Percentiles rank a stretch among this genome's conserved stretches.
Conservation (phyloP, 2,113 vertebrate genomes). For the Anoplopoma fimbria region DNA sequence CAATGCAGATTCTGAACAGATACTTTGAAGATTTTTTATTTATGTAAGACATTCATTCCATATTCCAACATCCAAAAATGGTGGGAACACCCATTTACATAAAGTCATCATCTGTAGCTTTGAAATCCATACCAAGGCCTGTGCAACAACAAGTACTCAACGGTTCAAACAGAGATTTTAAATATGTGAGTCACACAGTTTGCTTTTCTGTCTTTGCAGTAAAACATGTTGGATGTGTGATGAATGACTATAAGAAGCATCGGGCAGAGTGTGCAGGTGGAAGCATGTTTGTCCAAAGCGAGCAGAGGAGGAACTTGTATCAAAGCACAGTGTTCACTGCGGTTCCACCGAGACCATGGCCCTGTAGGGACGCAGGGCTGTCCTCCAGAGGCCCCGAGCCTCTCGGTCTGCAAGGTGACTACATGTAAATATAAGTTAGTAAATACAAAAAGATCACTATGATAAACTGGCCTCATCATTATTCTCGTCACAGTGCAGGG, state of each 20-base stretch:
- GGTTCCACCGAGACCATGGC: conserved; percentile 2
- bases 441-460: rapidly evolving
- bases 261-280: conserved; percentile 16
- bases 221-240: conserved; percentile 2
- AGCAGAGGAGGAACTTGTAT: conserved; percentile 12
- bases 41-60: neutral
- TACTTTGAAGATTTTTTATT: conserved; percentile 38
- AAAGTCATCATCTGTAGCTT: conserved; percentile 6
- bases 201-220: conserved; percentile 32
- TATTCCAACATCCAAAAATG: neutral
- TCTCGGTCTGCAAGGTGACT: conserved; percentile 57
- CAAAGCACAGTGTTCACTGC: neutral
- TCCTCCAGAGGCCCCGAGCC: conserved; percentile 13
- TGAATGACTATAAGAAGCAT: conserved; percentile 30
- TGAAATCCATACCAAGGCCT: neutral
- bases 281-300: conserved; percentile 10
- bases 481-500: conserved; percentile 66
- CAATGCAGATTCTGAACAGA: conserved; percentile 37
- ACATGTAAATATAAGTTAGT: neutral
- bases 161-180: neutral
- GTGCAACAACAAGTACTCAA: neutral
- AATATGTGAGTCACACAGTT: neutral
- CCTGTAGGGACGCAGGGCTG: neutral
- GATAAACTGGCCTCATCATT: neutral
- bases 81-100: conserved; percentile 4